Evolutionary conservation across 2,113 vertebrate genomes (phyloP).

Genomic region (Nesospiza acunhae): DNA sequence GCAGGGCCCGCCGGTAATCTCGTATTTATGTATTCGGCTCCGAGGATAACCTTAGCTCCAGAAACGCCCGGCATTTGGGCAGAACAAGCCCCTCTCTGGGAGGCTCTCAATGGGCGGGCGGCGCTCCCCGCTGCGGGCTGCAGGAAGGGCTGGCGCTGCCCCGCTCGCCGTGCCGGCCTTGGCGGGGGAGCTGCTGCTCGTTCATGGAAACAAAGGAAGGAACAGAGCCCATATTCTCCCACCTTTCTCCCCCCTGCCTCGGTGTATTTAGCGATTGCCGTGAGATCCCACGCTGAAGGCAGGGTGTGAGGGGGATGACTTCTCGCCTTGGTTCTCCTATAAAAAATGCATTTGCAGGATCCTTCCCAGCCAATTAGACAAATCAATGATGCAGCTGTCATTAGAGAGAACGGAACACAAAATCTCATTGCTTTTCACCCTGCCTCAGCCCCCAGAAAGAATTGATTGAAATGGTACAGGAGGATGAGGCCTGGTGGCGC

Average conservation of each 20-base stretch:
- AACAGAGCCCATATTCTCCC: not conserved
- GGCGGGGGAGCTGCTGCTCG: not conserved
- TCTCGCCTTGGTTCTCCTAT: not conserved
- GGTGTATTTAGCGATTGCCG: not conserved
- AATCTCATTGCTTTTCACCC: not conserved
- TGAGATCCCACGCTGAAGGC: not conserved
- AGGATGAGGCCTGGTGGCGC: not conserved
- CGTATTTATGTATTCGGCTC: slow-evolving; percentile 29
- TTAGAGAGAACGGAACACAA: not conserved
- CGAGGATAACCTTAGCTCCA: slow-evolving; percentile 11
- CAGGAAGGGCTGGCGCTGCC: not conserved
- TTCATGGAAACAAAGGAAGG: not conserved
- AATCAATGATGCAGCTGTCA: not conserved
- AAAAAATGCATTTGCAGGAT: not conserved
- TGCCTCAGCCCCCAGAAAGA: not conserved
- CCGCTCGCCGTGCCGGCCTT: not conserved
- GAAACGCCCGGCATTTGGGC: not conserved
- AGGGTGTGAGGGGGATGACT: not conserved
- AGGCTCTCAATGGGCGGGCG: not conserved
- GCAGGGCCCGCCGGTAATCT: not conserved
- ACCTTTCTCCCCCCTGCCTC: not conserved
- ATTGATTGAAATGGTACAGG: not conserved
- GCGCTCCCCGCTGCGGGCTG: not conserved
- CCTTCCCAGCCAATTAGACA: not conserved
- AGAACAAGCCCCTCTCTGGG: not conserved